phyloP scores from a whole-genome alignment of 2,888 invertebrate species.

The Amorpha juglandis region DNA sequence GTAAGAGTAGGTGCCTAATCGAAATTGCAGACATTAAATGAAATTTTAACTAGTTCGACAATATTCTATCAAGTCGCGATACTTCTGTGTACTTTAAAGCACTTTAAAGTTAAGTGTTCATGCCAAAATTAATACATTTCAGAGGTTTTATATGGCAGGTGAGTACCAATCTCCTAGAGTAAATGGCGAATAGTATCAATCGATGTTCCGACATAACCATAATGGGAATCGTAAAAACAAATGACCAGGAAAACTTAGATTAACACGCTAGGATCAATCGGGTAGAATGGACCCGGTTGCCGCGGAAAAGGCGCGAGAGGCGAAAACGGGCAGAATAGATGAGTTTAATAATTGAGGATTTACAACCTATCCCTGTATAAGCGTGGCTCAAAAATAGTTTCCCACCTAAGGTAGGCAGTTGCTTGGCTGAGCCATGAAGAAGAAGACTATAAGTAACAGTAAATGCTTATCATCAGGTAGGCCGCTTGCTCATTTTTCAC shows the following conservation, averaged over 20 bases:
- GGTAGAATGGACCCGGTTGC: constrained; percentile 17
- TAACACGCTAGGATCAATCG: constrained; percentile 27
- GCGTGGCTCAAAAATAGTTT: too few species aligned
- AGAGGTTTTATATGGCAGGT: background rate
- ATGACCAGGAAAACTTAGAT: constrained; percentile 32
- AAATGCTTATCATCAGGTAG: too few species aligned
- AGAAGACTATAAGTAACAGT: too few species aligned
- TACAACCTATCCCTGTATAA: too few species aligned
- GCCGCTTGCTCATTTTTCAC: too few species aligned
- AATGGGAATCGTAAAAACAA: constrained; percentile 29
- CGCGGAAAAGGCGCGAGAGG: background rate
- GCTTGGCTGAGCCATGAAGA: too few species aligned
- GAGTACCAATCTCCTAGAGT: constrained; percentile 25
- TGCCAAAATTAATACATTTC: background rate
- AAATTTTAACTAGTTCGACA: too few species aligned
- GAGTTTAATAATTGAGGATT: background rate
- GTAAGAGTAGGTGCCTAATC: too few species aligned
- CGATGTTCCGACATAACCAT: constrained; percentile 26
- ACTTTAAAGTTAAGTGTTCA: background rate
- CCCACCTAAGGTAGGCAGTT: too few species aligned
- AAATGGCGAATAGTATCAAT: constrained; percentile 19
- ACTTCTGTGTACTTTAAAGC: too few species aligned
- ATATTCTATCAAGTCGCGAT: too few species aligned
- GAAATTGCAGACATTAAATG: too few species aligned
- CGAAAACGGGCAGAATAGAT: background rate